phyloP scores from a whole-genome alignment of 2,797 vertebrate species.

The Bradypodion pumilum region DNA sequence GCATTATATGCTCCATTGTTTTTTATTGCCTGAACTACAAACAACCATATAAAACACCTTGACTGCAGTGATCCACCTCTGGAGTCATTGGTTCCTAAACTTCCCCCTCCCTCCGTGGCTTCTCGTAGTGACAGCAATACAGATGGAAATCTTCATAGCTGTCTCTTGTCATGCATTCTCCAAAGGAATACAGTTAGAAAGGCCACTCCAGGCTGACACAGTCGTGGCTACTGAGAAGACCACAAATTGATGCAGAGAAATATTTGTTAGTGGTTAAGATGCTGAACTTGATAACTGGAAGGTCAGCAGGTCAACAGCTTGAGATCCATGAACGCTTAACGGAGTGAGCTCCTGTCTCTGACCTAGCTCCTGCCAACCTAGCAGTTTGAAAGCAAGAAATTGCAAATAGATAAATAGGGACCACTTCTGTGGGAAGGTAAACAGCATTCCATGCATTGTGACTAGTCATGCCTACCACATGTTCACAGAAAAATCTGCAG shows the following conservation, averaged over 20 bases:
- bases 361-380: too few species aligned
- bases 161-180: background rate
- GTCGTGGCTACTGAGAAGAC: background rate
- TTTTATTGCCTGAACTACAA: slow-evolving; percentile 31
- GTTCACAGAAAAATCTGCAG: too few species aligned
- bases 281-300: too few species aligned
- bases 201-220: background rate
- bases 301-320: too few species aligned
- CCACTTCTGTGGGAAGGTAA: too few species aligned
- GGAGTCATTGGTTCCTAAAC: background rate
- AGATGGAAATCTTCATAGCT: background rate
- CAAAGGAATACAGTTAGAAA: background rate
- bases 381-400: too few species aligned
- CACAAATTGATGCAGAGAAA: background rate
- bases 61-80: background rate
- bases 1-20: slow-evolving; percentile 24
- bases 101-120: background rate
- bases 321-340: too few species aligned
- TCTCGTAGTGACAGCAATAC: background rate
- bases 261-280: too few species aligned
- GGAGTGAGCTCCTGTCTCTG: too few species aligned
- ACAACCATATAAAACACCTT: slow-evolving; percentile 16
- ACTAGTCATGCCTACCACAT: too few species aligned
- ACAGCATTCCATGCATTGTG: too few species aligned
- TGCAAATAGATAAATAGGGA: too few species aligned